phyloP scores from a whole-genome alignment of 2,888 invertebrate genomes.

The Rotaria socialis region DNA sequence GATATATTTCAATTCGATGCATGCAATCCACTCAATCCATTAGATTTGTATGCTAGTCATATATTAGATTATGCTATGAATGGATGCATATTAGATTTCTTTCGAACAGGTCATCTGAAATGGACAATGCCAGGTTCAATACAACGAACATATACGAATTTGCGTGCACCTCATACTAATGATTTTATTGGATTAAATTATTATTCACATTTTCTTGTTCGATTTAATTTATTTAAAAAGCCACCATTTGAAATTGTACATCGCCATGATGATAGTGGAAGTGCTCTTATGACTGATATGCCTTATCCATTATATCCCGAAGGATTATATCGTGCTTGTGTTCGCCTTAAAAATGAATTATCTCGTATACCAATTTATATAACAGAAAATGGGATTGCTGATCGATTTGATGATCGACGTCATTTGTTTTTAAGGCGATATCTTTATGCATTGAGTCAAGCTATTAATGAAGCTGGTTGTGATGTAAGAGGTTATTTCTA shows the following conservation, averaged over 20 bases:
- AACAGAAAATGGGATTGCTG: conserved; percentile 60
- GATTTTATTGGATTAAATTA: conserved; percentile 72
- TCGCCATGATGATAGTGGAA: conserved; percentile 2
- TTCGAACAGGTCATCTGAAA: neutral
- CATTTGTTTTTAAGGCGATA: conserved; percentile 27
- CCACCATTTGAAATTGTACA: neutral
- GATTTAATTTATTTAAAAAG: conserved; percentile 45
- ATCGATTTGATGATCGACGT: conserved; percentile 36
- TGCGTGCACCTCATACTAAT: neutral
- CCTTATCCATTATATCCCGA: conserved; percentile 59
- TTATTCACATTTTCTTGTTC: conserved; percentile 61
- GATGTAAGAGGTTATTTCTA: conserved; percentile 17
- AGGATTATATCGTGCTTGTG: conserved; percentile 65
- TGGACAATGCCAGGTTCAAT: conserved; percentile 11
- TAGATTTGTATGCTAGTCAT: neutral
- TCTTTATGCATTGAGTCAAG: conserved; percentile 1
- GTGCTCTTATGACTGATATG: conserved; percentile 10
- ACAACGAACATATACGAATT: neutral
- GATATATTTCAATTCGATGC: conserved; percentile 36
- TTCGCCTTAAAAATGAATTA: conserved; percentile 65
- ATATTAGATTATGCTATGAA: conserved; percentile 19
- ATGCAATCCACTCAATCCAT: neutral
- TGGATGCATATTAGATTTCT: conserved; percentile 26
- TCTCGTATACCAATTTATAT: conserved; percentile 64
- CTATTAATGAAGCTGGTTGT: conserved; percentile 19